These are phyloP conservation scores for Thamnophis sirtalis DNA, from an alignment of 2,113 vertebrate species.

Conservation along the genomic window DNA sequence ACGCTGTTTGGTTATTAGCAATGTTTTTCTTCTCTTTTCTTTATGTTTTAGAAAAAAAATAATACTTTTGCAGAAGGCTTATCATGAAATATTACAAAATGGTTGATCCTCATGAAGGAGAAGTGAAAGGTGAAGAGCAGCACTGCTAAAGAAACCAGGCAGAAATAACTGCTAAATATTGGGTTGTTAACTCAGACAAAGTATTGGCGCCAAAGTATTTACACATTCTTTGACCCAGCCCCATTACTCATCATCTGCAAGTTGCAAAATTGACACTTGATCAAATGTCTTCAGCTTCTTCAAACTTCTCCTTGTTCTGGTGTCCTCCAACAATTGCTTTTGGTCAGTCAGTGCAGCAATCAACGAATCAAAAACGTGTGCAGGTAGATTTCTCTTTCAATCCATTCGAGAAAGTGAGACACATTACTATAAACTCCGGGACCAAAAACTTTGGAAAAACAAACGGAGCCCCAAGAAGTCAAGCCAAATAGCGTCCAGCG, in stretches of 20 bases:
- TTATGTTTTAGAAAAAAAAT: slow-evolving; percentile 28
- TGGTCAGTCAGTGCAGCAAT: slow-evolving; percentile 28
- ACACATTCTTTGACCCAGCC: neutral
- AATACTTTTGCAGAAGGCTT: slow-evolving; percentile 33
- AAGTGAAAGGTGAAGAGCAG: slow-evolving; percentile 38
- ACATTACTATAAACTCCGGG: slow-evolving; percentile 93
- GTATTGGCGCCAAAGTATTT: slow-evolving; percentile 16
- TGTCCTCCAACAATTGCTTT: slow-evolving; percentile 13
- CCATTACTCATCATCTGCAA: slow-evolving; percentile 7
- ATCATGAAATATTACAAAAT: slow-evolving; percentile 9
- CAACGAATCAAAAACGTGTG: slow-evolving; percentile 79
- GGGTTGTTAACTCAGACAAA: slow-evolving; percentile 33
- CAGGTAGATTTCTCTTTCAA: slow-evolving; percentile 87
- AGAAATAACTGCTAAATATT: slow-evolving; percentile 25
- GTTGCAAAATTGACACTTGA: neutral
- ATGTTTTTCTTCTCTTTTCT: neutral
- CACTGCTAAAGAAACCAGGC: slow-evolving; percentile 40
- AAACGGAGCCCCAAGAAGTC: slow-evolving; percentile 90
- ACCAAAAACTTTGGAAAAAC: slow-evolving; percentile 87
- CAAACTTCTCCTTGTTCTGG: slow-evolving; percentile 24
- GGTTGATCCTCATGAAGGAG: slow-evolving; percentile 26
- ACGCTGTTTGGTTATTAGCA: neutral
- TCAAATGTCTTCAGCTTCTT: slow-evolving; percentile 15
- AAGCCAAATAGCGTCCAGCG: slow-evolving; percentile 88
- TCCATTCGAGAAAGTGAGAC: slow-evolving; percentile 87